Base-by-base conservation (phyloP, 2,797 vertebrate genomes). In the Setipinna tenuifilis region DNA sequence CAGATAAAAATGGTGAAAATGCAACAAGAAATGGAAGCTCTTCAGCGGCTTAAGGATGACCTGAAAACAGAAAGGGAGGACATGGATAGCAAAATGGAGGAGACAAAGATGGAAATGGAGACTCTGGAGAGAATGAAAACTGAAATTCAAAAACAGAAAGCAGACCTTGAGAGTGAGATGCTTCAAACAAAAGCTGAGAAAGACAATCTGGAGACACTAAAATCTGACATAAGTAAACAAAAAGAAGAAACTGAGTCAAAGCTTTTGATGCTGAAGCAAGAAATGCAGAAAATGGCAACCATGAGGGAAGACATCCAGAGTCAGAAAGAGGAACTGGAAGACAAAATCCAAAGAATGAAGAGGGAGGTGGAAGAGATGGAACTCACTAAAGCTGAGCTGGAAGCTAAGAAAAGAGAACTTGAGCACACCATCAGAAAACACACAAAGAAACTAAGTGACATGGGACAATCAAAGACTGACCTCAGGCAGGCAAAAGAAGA, bases 371-470 rank as follows among this genome's bases (percentile, higher is more conserved):
- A 10, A 71, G 65, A 71, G 65, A 71, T 71, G 65, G 65, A 71
- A 31, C 65, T 71, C 23, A 71, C 25, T 1, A 71, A 28, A 28
- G 65, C 28, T 16, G 65, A 71, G 65, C 28, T 71, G 3, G 65
- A 71, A 11, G 65, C 23, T 3, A 71, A 71, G 23, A 71, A 25
- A 31, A 71, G 25, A 31, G 23, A 71, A 11, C 78, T 88, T n/a
- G 86, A 86, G 54, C 62, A 88, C 21, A 85, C 14, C 35, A 61
- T 88, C 25, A 86, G 62, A 84, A 82, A 86, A 62, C 59, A 5
- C 1, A 83, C 83, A 35, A 31, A 78, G 71, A 85, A 86, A 85
- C 84, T 88, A 80, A 19, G 14, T 57, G 41, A 85, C 1, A 82
- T 86, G 5, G 83, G 86, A 25, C 44, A 86, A 82, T 84, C 62